A percentile compares a stretch with the other conserved stretches of the same genome.
phyloP scores from a whole-genome alignment of 2,797 vertebrate species.

The Microctenopoma stevenorrisi region DNA sequence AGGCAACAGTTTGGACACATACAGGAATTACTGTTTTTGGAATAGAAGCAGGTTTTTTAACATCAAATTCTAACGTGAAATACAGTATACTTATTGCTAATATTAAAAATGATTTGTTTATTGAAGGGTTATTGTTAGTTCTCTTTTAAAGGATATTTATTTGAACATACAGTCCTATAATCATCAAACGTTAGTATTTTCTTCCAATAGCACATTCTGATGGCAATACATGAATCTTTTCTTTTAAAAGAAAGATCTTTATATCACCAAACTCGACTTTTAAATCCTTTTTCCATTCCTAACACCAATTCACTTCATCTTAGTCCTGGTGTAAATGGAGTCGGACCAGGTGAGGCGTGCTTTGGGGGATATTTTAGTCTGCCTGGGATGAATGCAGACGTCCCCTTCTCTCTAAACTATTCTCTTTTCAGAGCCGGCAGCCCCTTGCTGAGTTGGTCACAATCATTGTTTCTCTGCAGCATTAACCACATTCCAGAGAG shows the following conservation, averaged over 20 bases:
- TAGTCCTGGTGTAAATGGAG: constrained; percentile 47
- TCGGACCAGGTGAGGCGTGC: constrained; percentile 77
- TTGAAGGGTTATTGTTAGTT: no score
- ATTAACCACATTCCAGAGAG: constrained; percentile 94
- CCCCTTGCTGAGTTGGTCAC: constrained; percentile 87
- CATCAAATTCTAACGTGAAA: no score
- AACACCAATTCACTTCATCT: constrained; percentile 19
- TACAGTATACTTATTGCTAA: no score
- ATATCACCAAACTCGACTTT: constrained; percentile 1
- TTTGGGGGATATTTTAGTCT: constrained; percentile 67
- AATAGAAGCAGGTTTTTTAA: no score
- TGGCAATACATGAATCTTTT: no score
- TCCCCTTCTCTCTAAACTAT: constrained; percentile 75
- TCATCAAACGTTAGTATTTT: no score
- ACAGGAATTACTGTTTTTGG: no score
- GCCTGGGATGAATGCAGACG: constrained; percentile 75
- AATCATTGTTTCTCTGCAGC: constrained; percentile 92
- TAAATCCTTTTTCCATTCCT: not conserved
- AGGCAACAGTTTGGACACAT: no score
- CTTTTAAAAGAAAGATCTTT: not conserved
- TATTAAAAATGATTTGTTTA: no score
- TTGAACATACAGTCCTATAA: no score
- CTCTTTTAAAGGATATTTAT: no score
- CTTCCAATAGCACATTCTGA: no score
- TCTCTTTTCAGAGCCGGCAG: constrained; percentile 79